Conservation (phyloP, 2,113 vertebrate genomes). For the Pachycephala philippinensis region DNA sequence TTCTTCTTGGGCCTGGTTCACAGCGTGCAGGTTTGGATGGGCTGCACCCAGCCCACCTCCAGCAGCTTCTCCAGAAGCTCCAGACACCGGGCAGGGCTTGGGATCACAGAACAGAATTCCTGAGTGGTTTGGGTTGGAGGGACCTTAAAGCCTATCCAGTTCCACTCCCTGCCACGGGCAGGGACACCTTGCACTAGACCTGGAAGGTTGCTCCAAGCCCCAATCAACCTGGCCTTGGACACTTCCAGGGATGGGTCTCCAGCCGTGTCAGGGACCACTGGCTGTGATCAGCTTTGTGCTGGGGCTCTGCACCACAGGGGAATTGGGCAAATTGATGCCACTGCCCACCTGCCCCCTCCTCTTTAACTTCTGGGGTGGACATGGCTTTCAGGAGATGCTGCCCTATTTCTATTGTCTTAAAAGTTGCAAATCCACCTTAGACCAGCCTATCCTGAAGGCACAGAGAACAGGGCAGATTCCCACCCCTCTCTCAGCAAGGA, state of each 20-base stretch:
- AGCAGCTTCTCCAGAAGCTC: not conserved
- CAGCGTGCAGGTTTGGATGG: not conserved
- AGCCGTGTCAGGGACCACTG: not conserved
- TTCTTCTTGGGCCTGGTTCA: not conserved
- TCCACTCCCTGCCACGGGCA: not conserved
- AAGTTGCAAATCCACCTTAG: not conserved
- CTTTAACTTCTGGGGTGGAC: not conserved
- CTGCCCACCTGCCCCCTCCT: not conserved
- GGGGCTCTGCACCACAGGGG: not conserved
- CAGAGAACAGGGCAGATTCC: not conserved
- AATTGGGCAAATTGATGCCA: not conserved
- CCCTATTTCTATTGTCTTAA: not conserved
- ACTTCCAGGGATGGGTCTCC: not conserved
- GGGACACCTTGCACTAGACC: not conserved
- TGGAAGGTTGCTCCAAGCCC: not conserved
- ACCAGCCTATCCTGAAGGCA: not conserved
- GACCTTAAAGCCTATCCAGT: too few relatives aligned
- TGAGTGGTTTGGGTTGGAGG: not conserved
- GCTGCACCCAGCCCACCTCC: not conserved
- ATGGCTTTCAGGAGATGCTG: not conserved
- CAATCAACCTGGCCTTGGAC: not conserved
- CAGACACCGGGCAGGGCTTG: rapidly evolving
- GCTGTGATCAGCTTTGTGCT: not conserved
- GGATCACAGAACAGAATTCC: not conserved
- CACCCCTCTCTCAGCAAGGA: not conserved